A percentile compares a stretch with the other conserved stretches of the same genome.
These are phyloP conservation scores for Selene dorsalis DNA, from an alignment of 2,797 vertebrate genomes.

Conservation along the genomic window DNA sequence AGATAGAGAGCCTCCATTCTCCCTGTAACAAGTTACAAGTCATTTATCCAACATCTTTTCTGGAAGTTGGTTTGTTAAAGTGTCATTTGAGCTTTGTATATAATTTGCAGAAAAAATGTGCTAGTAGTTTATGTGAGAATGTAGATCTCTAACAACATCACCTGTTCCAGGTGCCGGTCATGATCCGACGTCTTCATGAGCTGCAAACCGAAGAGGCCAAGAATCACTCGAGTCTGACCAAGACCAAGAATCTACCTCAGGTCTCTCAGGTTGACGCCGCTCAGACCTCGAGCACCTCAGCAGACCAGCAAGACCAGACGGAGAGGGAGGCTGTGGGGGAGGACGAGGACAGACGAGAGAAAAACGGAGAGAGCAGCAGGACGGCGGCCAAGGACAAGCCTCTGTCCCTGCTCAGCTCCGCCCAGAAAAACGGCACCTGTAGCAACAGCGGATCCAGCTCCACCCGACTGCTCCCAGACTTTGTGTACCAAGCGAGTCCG, in stretches of 20 bases:
- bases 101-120: no score
- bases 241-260: constrained; percentile 73
- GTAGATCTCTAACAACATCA: not conserved
- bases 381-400: not conserved
- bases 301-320: not conserved
- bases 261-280: constrained; percentile 85
- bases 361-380: constrained; percentile 10
- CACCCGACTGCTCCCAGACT: constrained; percentile 74
- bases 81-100: no score
- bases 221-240: constrained; percentile 80
- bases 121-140: not conserved
- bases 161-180: constrained; percentile 88
- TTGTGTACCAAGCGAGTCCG: constrained; percentile 62
- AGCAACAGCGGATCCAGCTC: constrained; percentile 76
- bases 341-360: constrained; percentile 1
- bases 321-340: not conserved
- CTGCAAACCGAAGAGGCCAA: constrained; percentile 86
- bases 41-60: no score
- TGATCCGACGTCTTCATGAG: constrained; percentile 89
- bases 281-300: constrained; percentile 20
- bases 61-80: no score
- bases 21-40: no score
- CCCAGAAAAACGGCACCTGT: constrained; percentile 83
- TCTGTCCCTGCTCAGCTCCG: constrained; percentile 69
- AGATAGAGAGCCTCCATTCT: no score